These are phyloP conservation scores for Pimephales promelas DNA, from an alignment of 2,113 vertebrate species.

Conservation along the genomic window DNA sequence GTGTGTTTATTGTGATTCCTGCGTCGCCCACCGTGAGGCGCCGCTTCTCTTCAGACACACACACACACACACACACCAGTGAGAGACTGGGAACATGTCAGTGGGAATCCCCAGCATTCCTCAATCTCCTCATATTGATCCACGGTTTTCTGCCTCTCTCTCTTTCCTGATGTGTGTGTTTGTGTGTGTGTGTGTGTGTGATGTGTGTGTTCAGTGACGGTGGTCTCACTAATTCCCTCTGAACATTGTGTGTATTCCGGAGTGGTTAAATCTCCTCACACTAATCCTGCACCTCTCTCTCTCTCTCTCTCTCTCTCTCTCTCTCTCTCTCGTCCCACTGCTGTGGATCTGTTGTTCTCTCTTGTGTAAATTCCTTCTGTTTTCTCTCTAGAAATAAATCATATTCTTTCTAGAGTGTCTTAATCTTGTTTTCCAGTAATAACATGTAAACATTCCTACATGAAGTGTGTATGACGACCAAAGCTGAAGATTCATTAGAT, in stretches of 20 bases:
- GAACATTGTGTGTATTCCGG: constrained; percentile 69
- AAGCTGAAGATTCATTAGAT: background rate
- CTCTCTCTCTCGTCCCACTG: constrained; percentile 26
- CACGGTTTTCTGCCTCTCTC: background rate
- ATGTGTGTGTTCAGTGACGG: background rate
- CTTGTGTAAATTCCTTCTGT: background rate
- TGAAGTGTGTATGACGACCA: background rate
- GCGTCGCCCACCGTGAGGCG: constrained; percentile 76
- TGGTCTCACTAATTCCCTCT: constrained; percentile 65
- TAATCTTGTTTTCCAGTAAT: background rate
- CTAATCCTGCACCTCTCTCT: constrained; percentile 66
- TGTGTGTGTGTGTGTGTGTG: background rate
- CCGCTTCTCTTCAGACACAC: constrained; percentile 22
- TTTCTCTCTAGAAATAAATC: constrained; percentile 15
- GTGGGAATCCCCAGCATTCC: constrained; percentile 68
- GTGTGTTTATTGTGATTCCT: constrained; percentile 51
- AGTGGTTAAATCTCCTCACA: constrained; percentile 73
- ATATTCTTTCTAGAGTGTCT: background rate
- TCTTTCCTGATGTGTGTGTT: background rate
- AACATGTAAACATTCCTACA: background rate
- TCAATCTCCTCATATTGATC: constrained; percentile 32
- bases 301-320: constrained; percentile 35
- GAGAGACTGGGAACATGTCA: constrained; percentile 48
- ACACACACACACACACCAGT: background rate
- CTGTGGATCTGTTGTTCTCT: constrained; percentile 41